These are phyloP conservation scores for Euproctis similis DNA, from an alignment of 2,888 invertebrate species.

Conservation along the genomic window DNA sequence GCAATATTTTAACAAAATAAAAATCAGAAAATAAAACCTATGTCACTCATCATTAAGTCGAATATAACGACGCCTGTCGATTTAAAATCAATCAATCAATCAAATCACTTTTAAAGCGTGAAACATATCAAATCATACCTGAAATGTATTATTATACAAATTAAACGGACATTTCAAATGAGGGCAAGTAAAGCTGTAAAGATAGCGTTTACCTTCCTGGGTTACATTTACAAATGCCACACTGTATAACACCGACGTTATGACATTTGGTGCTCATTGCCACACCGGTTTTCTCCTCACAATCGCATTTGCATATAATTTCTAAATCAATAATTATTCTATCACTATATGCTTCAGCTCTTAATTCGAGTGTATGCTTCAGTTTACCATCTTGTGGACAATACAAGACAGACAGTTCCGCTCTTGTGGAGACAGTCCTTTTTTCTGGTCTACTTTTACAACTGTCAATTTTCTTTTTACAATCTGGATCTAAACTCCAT, in stretches of 20 bases:
- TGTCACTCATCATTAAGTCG: no score
- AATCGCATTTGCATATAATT: conserved; percentile 84
- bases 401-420: conserved; percentile 27
- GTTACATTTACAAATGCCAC: conserved; percentile 80
- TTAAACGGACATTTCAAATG: no score
- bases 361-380: conserved; percentile 15
- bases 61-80: no score
- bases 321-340: conserved; percentile 79
- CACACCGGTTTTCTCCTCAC: conserved; percentile 67
- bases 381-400: conserved; percentile 25
- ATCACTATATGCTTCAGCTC: conserved; percentile 81
- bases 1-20: no score
- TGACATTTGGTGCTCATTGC: conserved; percentile 48
- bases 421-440: conserved; percentile 27
- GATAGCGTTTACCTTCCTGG: conserved; percentile 34
- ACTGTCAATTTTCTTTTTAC: conserved; percentile 15
- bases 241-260: conserved; percentile 67
- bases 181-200: no score
- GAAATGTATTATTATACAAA: no score
- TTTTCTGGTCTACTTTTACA: conserved; percentile 30
- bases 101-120: no score
- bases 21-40: no score
- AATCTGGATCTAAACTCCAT: conserved; percentile 33
- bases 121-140: no score
- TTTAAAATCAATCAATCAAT: no score